Evolutionary conservation across 2,797 vertebrate species (phyloP), one percentile per base, ranked within the genome.

Genomic region (Sebastes oblongus): DNA sequence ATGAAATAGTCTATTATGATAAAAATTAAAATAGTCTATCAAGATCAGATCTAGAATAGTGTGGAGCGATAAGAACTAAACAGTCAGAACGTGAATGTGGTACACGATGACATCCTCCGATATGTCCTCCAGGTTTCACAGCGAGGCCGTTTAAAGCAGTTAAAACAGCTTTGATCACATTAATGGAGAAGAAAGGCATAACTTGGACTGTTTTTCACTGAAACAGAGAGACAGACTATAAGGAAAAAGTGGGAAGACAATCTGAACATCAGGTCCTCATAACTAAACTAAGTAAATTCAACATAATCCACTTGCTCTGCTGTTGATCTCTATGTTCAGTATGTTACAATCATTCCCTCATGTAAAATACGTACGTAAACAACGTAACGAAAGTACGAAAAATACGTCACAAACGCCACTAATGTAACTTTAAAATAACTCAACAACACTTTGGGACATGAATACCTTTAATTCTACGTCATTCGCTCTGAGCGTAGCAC

Each of bases 1-100:
- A 87, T 93, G 93, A 94, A 94, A 94, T 94, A 93, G 91, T 91
- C 91, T 87, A 91, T 94, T 92, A 94, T 86, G 93, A 94, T 93
- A 93, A 93, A 93, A 94, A 93, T 93, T 93, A 94, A 94, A 94
- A 93, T 92, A 91, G 90, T 91, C 87, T 91, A 91, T 91, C 89
- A 86, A 86, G 85, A 93, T 90, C 90, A 78, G 89, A 94, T 94
- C 72, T 83, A 59, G 78, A 86, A 88, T 55, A 81, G 68, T 77
- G 77, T 13, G 42, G 60, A 24, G 71, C 66, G 93, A 94, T 94
- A 93, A 93, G 90, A 89, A 83, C 77, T 72, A 52, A 92, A 89
- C 85, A 86, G 78, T 72, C 72, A 86, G 67, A 66, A 74, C 78
- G 86, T 29, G 85, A 86, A 86, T 18, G 83, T 39, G 76, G n/a